A percentile compares a stretch with the other conserved stretches of the same genome.
Evolutionary conservation across 2,113 vertebrate genomes (phyloP).

Genomic region (Hyaena hyaena): DNA sequence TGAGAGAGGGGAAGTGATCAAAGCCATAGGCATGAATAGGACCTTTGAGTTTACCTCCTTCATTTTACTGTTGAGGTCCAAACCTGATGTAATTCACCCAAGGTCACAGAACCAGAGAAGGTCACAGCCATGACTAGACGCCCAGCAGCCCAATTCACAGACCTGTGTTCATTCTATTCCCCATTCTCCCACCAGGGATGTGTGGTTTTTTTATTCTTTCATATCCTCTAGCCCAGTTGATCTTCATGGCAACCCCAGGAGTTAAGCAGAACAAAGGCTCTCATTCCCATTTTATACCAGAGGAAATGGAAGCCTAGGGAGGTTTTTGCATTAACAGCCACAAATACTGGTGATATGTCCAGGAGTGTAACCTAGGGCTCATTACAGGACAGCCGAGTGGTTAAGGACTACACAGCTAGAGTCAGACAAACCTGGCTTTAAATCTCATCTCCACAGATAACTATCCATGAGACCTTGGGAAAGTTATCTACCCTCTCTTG

Average conservation of each 20-base stretch:
- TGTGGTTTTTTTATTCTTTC: background rate
- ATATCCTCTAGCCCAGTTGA: background rate
- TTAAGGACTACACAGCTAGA: background rate
- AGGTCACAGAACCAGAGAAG: background rate
- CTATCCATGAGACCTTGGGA: background rate
- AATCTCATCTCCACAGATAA: background rate
- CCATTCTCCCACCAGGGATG: background rate
- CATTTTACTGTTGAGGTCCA: background rate
- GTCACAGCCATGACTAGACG: background rate
- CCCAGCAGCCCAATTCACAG: background rate
- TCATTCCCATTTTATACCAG: background rate
- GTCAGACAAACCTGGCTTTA: background rate
- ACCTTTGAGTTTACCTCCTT: background rate
- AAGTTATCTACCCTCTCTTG: background rate
- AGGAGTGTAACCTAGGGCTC: background rate
- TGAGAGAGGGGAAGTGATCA: constrained; percentile 15
- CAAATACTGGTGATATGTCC: background rate
- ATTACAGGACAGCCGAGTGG: background rate
- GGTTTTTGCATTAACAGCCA: background rate
- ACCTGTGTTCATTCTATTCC: background rate
- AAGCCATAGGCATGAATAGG: background rate
- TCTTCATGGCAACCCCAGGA: background rate
- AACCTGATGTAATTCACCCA: background rate
- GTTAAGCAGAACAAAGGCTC: background rate
- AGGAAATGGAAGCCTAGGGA: constrained; percentile 20